Conservation (phyloP, 2,113 vertebrate genomes). For the Bos taurus region DNA sequence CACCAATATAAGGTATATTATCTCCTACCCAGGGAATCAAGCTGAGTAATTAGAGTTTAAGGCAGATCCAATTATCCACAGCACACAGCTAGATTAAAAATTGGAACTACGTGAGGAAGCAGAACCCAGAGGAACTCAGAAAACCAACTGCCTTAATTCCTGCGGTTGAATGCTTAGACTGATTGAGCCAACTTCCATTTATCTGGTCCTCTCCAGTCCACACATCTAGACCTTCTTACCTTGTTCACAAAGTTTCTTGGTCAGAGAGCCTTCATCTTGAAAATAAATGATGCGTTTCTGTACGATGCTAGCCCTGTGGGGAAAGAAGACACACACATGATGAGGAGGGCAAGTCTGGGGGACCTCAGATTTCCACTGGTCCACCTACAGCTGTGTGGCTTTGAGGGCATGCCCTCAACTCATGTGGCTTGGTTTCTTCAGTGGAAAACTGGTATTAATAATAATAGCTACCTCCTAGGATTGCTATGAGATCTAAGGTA, state of each 20-base stretch:
- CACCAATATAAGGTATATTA: conserved; percentile 64
- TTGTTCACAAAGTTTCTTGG: conserved; percentile 96
- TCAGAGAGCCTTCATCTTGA: conserved; percentile 96
- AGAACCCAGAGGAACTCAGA: neutral
- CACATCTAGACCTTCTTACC: conserved; percentile 79
- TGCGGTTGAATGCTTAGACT: neutral
- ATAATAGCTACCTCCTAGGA: neutral
- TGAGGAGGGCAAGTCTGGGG: neutral
- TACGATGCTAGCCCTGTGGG: conserved; percentile 93
- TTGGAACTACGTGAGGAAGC: neutral
- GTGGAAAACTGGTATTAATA: neutral
- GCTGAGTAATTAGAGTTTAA: conserved; percentile 70
- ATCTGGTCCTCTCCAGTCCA: neutral
- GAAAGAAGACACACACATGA: neutral
- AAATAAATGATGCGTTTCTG: conserved; percentile 98
- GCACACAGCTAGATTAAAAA: conserved; percentile 67
- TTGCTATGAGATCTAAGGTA: neutral
- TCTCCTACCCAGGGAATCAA: conserved; percentile 70
- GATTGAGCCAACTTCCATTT: neutral
- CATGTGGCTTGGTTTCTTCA: neutral
- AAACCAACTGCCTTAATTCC: neutral
- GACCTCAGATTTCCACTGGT: neutral
- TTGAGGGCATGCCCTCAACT: neutral
- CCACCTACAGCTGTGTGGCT: neutral
- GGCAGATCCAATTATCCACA: conserved; percentile 63